These are phyloP conservation scores for Diachasmimorpha longicaudata DNA, from an alignment of 1,140 invertebrate species.

Conservation along the genomic window DNA sequence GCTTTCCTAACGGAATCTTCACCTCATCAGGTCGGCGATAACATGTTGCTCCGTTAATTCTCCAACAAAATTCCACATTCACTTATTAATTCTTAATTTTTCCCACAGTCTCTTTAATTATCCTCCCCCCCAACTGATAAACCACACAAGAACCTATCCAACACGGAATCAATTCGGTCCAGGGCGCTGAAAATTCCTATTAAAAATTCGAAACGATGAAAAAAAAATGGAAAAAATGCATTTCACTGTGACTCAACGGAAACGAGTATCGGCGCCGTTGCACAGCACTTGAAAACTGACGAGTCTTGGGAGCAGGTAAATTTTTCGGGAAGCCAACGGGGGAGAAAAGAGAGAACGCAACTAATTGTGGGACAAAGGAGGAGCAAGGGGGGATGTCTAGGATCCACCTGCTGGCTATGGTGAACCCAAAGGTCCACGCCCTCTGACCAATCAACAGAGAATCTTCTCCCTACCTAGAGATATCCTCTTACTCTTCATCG, in stretches of 20 bases:
- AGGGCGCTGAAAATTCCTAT: neutral
- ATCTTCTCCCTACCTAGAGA: conserved; percentile 34
- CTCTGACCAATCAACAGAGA: conserved; percentile 50
- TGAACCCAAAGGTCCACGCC: conserved; percentile 46
- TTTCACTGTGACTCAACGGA: conserved; percentile 36
- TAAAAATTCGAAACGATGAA: neutral
- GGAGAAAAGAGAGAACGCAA: conserved; percentile 40
- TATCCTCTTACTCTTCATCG: neutral
- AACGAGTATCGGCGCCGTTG: conserved; percentile 16
- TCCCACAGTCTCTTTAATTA: too few relatives aligned
- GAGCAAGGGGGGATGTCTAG: conserved; percentile 43
- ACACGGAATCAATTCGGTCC: conserved; percentile 30
- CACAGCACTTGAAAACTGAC: conserved; percentile 36
- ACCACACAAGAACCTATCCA: neutral
- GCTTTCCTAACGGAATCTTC: neutral
- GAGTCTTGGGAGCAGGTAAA: conserved; percentile 38
- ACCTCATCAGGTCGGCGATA: neutral
- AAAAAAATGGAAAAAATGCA: conserved; percentile 2
- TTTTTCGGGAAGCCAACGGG: conserved; percentile 29
- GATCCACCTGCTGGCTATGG: conserved; percentile 52
- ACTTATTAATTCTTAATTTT: conserved; percentile 7
- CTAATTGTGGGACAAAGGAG: conserved; percentile 56
- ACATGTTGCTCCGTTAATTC: too few relatives aligned
- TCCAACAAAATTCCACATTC: neutral
- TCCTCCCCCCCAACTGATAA: too few relatives aligned